These are phyloP conservation scores for Argyrosomus japonicus DNA, from an alignment of 2,113 vertebrate genomes.

Conservation along the genomic window DNA sequence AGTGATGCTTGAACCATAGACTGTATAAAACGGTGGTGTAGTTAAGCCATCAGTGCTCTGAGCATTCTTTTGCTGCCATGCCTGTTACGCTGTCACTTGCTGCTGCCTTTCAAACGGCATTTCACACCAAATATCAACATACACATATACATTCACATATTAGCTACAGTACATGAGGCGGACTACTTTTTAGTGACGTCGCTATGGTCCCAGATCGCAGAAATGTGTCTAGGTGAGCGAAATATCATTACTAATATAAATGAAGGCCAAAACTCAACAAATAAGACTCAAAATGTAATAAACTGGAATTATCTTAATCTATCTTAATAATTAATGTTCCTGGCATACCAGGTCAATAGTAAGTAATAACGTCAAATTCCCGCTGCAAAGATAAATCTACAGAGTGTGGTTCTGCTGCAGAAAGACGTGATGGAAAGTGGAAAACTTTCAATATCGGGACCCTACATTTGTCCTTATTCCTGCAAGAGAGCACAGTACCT, in stretches of 20 bases:
- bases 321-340: neutral
- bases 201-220: neutral
- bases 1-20: too few relatives aligned
- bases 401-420: neutral
- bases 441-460: neutral
- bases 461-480: neutral
- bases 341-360: neutral
- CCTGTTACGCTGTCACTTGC: too few relatives aligned
- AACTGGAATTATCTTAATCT: neutral
- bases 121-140: neutral
- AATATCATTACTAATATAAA: neutral
- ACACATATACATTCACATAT: neutral
- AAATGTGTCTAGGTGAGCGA: neutral
- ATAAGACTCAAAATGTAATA: neutral
- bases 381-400: neutral
- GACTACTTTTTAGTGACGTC: neutral
- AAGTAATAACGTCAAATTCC: neutral
- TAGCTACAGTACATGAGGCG: neutral
- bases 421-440: neutral
- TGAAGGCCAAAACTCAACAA: neutral
- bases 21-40: too few relatives aligned
- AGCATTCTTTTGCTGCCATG: neutral
- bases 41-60: neutral
- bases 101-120: neutral
- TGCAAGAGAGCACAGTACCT: slow-evolving; percentile 80